Percentiles rank a stretch among this genome's conserved stretches.
Evolutionary conservation across 1,140 invertebrate genomes (phyloP).

Genomic region (Trachelipus rathkii): DNA sequence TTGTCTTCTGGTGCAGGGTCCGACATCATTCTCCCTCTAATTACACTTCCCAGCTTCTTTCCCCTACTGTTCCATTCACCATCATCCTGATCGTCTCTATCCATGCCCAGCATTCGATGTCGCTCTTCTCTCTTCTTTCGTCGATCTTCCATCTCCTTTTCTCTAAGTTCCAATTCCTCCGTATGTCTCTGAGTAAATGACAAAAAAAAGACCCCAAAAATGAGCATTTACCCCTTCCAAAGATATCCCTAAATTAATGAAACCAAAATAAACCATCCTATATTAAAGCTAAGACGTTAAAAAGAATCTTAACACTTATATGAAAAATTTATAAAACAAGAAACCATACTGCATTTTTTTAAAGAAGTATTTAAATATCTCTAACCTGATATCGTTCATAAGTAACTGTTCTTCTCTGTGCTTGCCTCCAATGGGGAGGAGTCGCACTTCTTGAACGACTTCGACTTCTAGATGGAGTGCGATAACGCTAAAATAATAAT

Average conservation of each 20-base stretch:
- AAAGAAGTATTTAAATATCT: not conserved
- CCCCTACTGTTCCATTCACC: not conserved
- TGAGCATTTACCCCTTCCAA: not conserved
- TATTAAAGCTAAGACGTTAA: not conserved
- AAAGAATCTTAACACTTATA: not conserved
- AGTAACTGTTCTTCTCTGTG: constrained; percentile 74
- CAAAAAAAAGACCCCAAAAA: constrained; percentile 17
- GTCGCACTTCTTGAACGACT: constrained; percentile 74
- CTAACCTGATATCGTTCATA: constrained; percentile 70
- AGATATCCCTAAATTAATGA: not conserved
- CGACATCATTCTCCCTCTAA: not conserved
- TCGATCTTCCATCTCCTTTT: constrained; percentile 45
- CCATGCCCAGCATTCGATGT: constrained; percentile 27
- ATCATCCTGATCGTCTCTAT: not conserved
- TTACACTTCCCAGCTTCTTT: not conserved
- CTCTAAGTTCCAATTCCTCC: constrained; percentile 52
- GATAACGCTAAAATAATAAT: constrained; percentile 59
- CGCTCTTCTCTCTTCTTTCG: constrained; percentile 37
- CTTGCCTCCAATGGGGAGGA: constrained; percentile 84
- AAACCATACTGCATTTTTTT: not conserved
- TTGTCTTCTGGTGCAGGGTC: not conserved
- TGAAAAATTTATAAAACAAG: not conserved
- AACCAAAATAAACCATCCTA: not conserved
- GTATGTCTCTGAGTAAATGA: constrained; percentile 53
- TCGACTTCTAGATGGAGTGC: constrained; percentile 66